Conservation (phyloP, 2,888 invertebrate genomes). For the Osmoderma eremita region DNA sequence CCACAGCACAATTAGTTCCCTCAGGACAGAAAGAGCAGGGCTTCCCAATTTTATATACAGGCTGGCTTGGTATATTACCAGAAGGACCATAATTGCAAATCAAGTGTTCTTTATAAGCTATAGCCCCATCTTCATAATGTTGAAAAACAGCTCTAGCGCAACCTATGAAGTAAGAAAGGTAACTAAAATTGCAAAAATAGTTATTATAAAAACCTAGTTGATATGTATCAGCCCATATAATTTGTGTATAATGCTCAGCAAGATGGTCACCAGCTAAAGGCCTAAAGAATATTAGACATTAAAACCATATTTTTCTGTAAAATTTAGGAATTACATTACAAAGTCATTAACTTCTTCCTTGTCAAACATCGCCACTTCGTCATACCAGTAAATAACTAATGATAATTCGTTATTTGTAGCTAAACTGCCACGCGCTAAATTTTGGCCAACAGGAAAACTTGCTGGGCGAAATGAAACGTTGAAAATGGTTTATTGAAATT, state of each 20-base stretch:
- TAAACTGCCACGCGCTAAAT: conserved; percentile 58
- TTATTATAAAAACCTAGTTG: conserved; percentile 47
- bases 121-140: conserved; percentile 45
- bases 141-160: conserved; percentile 59
- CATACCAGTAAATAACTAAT: conserved; percentile 59
- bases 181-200: background rate
- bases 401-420: conserved; percentile 55
- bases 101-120: conserved; percentile 57
- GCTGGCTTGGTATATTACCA: conserved; percentile 59
- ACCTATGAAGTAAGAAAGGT: conserved; percentile 47
- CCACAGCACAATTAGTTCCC: conserved; percentile 56
- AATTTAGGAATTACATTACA: conserved; percentile 46
- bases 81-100: conserved; percentile 62
- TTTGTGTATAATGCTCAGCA: conserved; percentile 54
- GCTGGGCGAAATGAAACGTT: background rate
- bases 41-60: conserved; percentile 55
- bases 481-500: background rate
- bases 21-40: conserved; percentile 56
- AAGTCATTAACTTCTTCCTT: conserved; percentile 48
- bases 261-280: conserved; percentile 34
- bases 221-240: conserved; percentile 59
- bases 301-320: background rate
- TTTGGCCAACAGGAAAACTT: conserved; percentile 62
- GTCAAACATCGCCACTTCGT: conserved; percentile 57
- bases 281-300: conserved; percentile 25